Evolutionary conservation across 2,888 invertebrate genomes (phyloP).

Genomic region (Andrena bucephala): DNA sequence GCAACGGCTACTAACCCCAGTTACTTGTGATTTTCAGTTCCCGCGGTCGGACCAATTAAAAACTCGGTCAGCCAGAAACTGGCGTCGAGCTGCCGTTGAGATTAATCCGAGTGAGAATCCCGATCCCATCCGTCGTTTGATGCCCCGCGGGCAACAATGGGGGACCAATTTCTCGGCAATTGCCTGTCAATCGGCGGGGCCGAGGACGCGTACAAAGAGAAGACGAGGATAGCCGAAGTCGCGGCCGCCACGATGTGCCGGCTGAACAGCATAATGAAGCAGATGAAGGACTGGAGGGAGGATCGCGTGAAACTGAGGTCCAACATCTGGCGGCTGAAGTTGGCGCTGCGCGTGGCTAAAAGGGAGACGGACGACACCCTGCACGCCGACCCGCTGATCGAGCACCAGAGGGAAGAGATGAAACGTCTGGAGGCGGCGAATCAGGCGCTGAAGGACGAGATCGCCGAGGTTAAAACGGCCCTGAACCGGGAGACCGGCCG

Average conservation of each 20-base stretch:
- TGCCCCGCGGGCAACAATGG: conserved; percentile 29
- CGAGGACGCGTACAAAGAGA: conserved; percentile 52
- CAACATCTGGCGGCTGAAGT: conserved; percentile 65
- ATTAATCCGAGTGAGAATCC: conserved; percentile 15
- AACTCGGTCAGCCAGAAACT: neutral
- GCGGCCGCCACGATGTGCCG: conserved; percentile 57
- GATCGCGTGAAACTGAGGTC: conserved; percentile 63
- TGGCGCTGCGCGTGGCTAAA: conserved; percentile 47
- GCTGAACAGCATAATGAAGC: conserved; percentile 61
- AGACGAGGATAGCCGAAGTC: conserved; percentile 56
- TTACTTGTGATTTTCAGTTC: conserved; percentile 18
- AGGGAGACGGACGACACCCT: conserved; percentile 40
- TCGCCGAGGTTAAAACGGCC: conserved; percentile 49
- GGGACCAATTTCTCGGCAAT: conserved; percentile 26
- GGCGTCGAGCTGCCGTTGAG: neutral
- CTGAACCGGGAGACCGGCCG: conserved; percentile 2
- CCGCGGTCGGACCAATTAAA: conserved; percentile 8
- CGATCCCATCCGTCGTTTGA: neutral
- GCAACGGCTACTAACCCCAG: neutral
- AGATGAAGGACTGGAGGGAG: conserved; percentile 62
- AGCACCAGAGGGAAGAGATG: conserved; percentile 64
- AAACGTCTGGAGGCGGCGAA: conserved; percentile 57
- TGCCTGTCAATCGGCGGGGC: conserved; percentile 38
- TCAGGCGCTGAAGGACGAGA: conserved; percentile 54
- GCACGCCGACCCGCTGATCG: conserved; percentile 61